phyloP scores from a whole-genome alignment of 2,113 vertebrate genomes.

The Erinaceus europaeus region DNA sequence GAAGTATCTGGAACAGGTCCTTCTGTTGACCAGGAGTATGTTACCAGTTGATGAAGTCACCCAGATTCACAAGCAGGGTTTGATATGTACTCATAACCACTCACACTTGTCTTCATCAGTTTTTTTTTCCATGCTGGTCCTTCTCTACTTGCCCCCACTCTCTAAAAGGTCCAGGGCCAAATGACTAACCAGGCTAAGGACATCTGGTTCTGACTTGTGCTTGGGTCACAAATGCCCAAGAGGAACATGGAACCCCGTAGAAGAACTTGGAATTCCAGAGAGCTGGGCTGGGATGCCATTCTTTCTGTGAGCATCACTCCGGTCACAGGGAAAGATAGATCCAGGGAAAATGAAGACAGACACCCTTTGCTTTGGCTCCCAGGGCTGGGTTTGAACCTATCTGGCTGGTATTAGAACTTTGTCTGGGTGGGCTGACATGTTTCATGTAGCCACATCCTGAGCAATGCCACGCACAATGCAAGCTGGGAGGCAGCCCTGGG shows the following conservation, averaged over 20 bases:
- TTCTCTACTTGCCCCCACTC: rapidly evolving
- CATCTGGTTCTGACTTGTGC: neutral
- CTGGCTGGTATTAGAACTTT: conserved; percentile 36
- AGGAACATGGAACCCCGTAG: no score
- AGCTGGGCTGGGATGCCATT: neutral
- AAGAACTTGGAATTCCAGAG: neutral
- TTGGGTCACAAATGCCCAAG: neutral
- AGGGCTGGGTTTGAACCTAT: conserved; percentile 21
- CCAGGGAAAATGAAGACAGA: neutral
- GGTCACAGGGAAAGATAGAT: neutral
- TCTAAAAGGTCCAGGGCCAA: neutral
- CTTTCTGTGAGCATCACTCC: no score
- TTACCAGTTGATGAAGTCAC: no score
- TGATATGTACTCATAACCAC: no score
- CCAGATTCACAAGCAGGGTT: no score
- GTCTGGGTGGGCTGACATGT: neutral
- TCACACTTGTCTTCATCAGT: neutral
- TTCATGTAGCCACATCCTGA: neutral
- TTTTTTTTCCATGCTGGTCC: neutral
- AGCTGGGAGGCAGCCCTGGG: neutral
- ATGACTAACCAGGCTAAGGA: neutral
- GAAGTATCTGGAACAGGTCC: no score
- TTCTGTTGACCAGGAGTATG: no score
- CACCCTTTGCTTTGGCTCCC: neutral
- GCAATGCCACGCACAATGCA: neutral